These are phyloP conservation scores for Uria lomvia DNA, from an alignment of 2,113 vertebrate species.

Conservation along the genomic window DNA sequence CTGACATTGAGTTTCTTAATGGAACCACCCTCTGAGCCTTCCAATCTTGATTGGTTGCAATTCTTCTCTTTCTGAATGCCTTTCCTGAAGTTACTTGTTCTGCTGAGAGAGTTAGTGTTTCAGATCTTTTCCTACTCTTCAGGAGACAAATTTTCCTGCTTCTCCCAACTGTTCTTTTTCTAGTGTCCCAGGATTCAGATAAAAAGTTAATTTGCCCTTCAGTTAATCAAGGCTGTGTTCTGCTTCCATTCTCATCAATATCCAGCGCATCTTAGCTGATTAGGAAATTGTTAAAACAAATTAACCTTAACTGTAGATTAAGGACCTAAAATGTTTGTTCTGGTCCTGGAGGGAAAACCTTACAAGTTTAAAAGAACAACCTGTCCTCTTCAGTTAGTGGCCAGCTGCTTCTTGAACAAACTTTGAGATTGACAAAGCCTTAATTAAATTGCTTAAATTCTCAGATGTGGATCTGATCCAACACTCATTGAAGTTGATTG, in stretches of 20 bases:
- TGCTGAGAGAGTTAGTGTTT: not conserved
- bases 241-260: slow-evolving; percentile 19
- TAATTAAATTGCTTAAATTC: slow-evolving; percentile 29
- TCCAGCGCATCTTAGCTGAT: not conserved
- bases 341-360: not conserved
- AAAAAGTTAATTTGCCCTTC: slow-evolving; percentile 54
- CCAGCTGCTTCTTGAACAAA: slow-evolving; percentile 1
- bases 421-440: not conserved
- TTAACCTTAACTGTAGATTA: slow-evolving; percentile 53
- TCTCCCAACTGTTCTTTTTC: slow-evolving; percentile 14
- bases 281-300: slow-evolving; percentile 57
- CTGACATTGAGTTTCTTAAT: not conserved
- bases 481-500: not conserved
- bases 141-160: not conserved
- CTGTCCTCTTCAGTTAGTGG: not conserved
- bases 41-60: not conserved
- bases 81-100: slow-evolving; percentile 24
- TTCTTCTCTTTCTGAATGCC: slow-evolving; percentile 16
- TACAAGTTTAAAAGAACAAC: not conserved
- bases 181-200: not conserved
- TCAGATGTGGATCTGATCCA: not conserved
- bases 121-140: not conserved
- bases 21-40: slow-evolving; percentile 14
- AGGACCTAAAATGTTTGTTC: not conserved
- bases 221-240: slow-evolving; percentile 55